phyloP scores from a whole-genome alignment of 1,140 invertebrate genomes.

The Andrena cerasifolii region DNA sequence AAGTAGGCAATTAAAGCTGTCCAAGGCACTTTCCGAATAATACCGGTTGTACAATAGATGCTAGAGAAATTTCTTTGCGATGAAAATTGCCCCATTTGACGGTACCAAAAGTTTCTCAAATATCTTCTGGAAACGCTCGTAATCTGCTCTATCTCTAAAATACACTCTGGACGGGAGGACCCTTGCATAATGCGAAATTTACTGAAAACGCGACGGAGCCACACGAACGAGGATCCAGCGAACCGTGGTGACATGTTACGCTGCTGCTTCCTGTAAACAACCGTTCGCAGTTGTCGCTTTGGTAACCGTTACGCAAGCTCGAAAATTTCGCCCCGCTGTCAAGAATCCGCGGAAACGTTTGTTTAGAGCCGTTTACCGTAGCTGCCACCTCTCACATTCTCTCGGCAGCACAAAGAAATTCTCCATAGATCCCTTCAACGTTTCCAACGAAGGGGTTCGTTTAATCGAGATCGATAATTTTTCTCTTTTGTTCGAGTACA shows the following conservation, averaged over 20 bases:
- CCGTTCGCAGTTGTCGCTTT: neutral
- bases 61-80: too few relatives aligned
- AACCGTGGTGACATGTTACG: slow-evolving; percentile 6
- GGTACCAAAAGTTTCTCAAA: too few relatives aligned
- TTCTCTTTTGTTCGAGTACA: slow-evolving; percentile 5
- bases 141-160: neutral
- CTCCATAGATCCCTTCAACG: too few relatives aligned
- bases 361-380: neutral
- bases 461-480: too few relatives aligned
- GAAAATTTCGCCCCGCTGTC: neutral
- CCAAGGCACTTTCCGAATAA: too few relatives aligned
- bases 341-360: slow-evolving; percentile 1
- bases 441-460: too few relatives aligned
- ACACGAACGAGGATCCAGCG: neutral
- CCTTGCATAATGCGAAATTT: slow-evolving; percentile 4
- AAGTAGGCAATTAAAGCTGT: too few relatives aligned
- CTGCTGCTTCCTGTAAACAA: slow-evolving; percentile 12
- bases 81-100: too few relatives aligned
- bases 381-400: too few relatives aligned
- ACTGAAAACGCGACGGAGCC: neutral
- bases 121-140: neutral
- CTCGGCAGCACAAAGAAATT: too few relatives aligned
- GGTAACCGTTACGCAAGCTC: slow-evolving; percentile 1
- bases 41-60: too few relatives aligned
- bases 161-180: neutral